Conservation (phyloP, 2,797 vertebrate genomes). For the Hemitrygon akajei region DNA sequence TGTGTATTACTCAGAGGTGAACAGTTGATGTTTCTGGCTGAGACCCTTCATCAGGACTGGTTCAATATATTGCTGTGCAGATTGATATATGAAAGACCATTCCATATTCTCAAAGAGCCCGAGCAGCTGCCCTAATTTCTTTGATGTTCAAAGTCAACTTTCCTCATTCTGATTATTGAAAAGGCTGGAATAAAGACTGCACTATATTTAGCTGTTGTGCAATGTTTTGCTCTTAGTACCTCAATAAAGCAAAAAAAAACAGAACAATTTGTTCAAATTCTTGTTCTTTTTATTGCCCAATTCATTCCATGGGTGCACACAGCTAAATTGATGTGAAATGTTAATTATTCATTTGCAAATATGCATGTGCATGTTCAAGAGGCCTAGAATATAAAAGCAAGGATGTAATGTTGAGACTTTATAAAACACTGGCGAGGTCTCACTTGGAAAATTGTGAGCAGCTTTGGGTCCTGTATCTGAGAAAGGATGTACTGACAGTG, state of each 20-base stretch:
- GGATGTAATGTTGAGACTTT: too few species aligned
- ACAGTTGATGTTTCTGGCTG: too few species aligned
- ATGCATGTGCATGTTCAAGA: not conserved
- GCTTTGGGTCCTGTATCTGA: too few species aligned
- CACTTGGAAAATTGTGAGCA: too few species aligned
- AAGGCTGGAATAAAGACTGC: not conserved
- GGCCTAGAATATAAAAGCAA: too few species aligned
- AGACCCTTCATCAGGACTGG: too few species aligned
- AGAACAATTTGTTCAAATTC: not conserved
- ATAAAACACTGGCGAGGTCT: too few species aligned
- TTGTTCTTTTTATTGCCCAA: not conserved
- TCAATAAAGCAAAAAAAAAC: not conserved
- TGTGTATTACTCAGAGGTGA: too few species aligned
- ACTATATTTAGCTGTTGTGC: not conserved
- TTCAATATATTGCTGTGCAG: not conserved
- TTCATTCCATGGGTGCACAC: not conserved
- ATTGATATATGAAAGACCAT: not conserved
- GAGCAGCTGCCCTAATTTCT: not conserved
- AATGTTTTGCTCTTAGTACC: not conserved
- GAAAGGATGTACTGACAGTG: too few species aligned
- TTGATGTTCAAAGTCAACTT: not conserved
- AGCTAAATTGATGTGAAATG: not conserved
- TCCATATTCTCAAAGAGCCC: not conserved
- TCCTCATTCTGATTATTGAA: not conserved
- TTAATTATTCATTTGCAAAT: not conserved